Evolutionary conservation across 2,888 invertebrate genomes (phyloP), one percentile per base, ranked within the genome.

Genomic region (Noctuana brunneofusca): DNA sequence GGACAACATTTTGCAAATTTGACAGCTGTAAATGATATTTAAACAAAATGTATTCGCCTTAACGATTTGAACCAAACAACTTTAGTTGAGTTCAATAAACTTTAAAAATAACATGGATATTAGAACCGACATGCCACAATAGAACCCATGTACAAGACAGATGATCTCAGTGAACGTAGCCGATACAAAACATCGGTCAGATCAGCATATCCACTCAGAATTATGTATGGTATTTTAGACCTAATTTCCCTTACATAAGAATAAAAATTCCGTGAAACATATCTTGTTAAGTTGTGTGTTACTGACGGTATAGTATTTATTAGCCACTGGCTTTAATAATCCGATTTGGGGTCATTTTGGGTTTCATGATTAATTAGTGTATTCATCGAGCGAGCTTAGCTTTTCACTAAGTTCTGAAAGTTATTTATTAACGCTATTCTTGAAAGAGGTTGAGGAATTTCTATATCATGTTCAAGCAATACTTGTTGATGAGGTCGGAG

Each of bases 281-380:
- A 58, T 22, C 32, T 30, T 16, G 18, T 20, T 38, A 30, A 62
- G 35, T 38, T 62, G 41, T 38, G 14, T 58, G 54, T 56, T 64
- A 64, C 54, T 27, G 32, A 60, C 59, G 53, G 64, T 55, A 49
- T 65, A 65, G 70, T 75, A 75, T 77, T 75, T 79, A 75, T 78
- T 71, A 73, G 71, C 73, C 75, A 74, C 73, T 68, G 73, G 64
- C 68, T 75, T 72, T 78, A 78, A 79, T 83, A 83, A 81, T 81
- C 78, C 75, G 77, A 76, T 78, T 76, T 76, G 75, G 75, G 73
- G 76, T 78, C 74, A 75, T 79, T 72, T 75, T 68, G 64, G 72
- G 60, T 70, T 71, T 71, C 71, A 72, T 84, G 81, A 83, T 81
- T 83, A 83, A 81, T 83, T 76, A 80, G 74, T 75, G 65, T 67